Base-by-base conservation (phyloP, 92 coral and sea anemone genomes). In the Muricea muricata region DNA sequence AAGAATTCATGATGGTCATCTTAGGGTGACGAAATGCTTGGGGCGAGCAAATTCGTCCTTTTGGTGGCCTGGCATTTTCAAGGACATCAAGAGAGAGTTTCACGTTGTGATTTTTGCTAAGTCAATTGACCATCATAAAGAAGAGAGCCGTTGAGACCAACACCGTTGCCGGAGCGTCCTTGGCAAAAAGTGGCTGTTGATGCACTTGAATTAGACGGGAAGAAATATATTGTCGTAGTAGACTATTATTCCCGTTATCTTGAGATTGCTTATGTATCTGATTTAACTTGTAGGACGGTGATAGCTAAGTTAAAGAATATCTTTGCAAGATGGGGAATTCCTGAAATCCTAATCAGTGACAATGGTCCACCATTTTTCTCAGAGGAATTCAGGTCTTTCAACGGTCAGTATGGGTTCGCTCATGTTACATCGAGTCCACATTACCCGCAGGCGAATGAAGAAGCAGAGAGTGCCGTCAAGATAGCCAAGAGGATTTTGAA, bases 241-340 rank as follows among this genome's bases (percentile, higher is more conserved):
- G n/a, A n/a, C n/a, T n/a, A n/a, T n/a, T n/a, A n/a, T n/a, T n/a
- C n/a, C n/a, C n/a, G n/a, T n/a, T n/a, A 42, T 42, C 50, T 42
- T 42, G 50, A 42, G 50, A 7, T 42, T 42, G 50, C 14, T 42
- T 42, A 42, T 42, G 50, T 42, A 42, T 14, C 50, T 7, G 14
- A 42, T 42, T 42, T 42, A 42, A 42, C 50, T 7, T 7, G 50
- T 14, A 42, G 50, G 50, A 42, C 50, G 50, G 82, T 63, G 78
- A 86, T 82, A 26, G 75, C 72, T 15, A 90, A 86, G 58, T 84
- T 90, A 32, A 82, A 90, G 60, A 76, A 60, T 47, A 52, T 90
- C 20, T 90, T 90, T 91, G 83, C 89, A 37, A 69, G 89, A 60
- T 88, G 86, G 61, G 93, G 91, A 79, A 78, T 88, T 52, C 89